Evolutionary conservation across 2,113 vertebrate species (phyloP).

Genomic region (Chascanopsetta lugubris): DNA sequence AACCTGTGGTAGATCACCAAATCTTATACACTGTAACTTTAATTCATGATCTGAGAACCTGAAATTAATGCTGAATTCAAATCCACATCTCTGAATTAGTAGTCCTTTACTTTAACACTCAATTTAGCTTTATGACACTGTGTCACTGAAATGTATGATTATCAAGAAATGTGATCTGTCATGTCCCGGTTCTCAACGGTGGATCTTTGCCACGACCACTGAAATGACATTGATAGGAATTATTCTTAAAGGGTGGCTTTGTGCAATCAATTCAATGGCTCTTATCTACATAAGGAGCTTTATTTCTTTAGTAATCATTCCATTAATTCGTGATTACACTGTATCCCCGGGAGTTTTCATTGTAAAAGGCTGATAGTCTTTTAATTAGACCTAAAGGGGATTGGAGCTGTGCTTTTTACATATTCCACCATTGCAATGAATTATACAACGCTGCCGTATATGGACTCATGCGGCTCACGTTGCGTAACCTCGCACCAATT

Average conservation of each 20-base stretch:
- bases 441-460: constrained; percentile 67
- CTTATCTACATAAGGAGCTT: constrained; percentile 61
- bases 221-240: constrained; percentile 37
- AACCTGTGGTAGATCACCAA: too few species aligned
- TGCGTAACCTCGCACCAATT: constrained; percentile 66
- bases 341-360: constrained; percentile 65
- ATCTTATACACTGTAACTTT: too few species aligned
- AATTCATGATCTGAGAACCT: not conserved
- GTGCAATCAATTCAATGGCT: constrained; percentile 44
- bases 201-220: constrained; percentile 42
- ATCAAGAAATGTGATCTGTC: not conserved
- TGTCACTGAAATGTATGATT: not conserved
- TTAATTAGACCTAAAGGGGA: constrained; percentile 80
- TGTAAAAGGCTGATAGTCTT: constrained; percentile 73
- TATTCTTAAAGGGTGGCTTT: constrained; percentile 38
- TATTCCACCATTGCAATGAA: constrained; percentile 68
- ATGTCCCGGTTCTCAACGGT: constrained; percentile 29
- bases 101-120: not conserved
- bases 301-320: constrained; percentile 76
- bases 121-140: not conserved
- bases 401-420: constrained; percentile 68
- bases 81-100: not conserved
- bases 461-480: constrained; percentile 40
- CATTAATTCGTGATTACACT: constrained; percentile 75
- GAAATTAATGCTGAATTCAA: not conserved